phyloP scores from a whole-genome alignment of 2,888 invertebrate species.

The Oligia strigilis region DNA sequence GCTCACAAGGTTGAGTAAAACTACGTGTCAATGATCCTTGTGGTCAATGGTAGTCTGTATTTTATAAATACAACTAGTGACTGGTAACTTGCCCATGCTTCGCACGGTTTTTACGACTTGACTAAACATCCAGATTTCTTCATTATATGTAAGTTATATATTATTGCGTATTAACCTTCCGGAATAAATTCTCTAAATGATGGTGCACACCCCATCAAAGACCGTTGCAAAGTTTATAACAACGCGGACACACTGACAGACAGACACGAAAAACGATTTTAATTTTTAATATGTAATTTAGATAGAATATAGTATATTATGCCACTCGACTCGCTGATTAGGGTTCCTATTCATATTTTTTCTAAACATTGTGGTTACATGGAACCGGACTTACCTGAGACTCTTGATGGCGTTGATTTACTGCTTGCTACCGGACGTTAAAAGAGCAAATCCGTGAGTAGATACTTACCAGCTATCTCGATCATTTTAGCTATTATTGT shows the following conservation, averaged over 20 bases:
- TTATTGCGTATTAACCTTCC: not conserved
- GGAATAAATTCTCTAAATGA: not conserved
- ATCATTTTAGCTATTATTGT: not conserved
- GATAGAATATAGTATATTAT: not conserved
- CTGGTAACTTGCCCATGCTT: not conserved
- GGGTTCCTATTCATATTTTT: conserved; percentile 36
- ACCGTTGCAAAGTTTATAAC: not conserved
- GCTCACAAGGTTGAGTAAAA: conserved; percentile 23
- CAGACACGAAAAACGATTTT: not conserved
- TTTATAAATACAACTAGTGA: conserved; percentile 19
- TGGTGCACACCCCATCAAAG: not conserved
- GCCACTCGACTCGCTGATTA: conserved; percentile 10
- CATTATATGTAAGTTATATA: not conserved
- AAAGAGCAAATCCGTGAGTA: conserved; percentile 12
- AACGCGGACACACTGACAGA: not conserved
- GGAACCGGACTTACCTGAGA: not conserved
- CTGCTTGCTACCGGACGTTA: conserved; percentile 28
- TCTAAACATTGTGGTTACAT: conserved; percentile 41
- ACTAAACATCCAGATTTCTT: not conserved
- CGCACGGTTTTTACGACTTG: not conserved
- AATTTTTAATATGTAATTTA: not conserved
- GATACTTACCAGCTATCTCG: conserved; percentile 2
- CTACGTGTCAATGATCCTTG: conserved; percentile 51
- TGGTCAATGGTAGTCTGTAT: conserved; percentile 35
- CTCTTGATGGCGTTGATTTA: conserved; percentile 17